Conservation (phyloP, 2,797 vertebrate species). For the Eulemur mongoz region DNA sequence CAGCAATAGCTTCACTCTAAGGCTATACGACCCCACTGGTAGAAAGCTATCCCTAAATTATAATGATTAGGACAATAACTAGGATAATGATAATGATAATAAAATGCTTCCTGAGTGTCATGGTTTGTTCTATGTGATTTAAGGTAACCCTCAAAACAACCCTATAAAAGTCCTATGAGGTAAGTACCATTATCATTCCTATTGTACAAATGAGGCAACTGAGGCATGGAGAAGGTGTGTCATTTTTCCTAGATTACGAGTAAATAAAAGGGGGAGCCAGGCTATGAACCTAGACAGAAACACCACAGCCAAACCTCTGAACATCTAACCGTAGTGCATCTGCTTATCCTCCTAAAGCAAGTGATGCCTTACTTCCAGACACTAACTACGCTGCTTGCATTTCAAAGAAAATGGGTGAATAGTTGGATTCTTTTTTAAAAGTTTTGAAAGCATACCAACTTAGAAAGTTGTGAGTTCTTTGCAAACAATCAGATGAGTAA, state of each 20-base stretch:
- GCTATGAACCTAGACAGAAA: not conserved
- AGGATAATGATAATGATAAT: not conserved
- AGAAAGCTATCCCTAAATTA: not conserved
- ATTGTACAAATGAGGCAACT: not conserved
- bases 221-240: not conserved
- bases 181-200: not conserved
- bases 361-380: not conserved
- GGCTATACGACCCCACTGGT: not conserved
- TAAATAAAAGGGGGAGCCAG: not conserved
- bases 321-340: not conserved
- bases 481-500: not conserved
- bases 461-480: not conserved
- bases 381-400: not conserved
- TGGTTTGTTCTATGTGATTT: not conserved
- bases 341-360: not conserved
- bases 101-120: not conserved
- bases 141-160: not conserved
- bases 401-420: not conserved
- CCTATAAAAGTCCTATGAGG: not conserved
- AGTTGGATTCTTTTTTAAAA: not conserved
- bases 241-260: not conserved
- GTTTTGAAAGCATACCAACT: constrained; percentile 10
- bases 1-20: not conserved
- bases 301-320: not conserved
- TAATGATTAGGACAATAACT: not conserved